A percentile compares a stretch with the other conserved stretches of the same genome.
These are phyloP conservation scores for Mesembrinibis cayennensis DNA, from an alignment of 2,113 vertebrate species.

Conservation along the genomic window DNA sequence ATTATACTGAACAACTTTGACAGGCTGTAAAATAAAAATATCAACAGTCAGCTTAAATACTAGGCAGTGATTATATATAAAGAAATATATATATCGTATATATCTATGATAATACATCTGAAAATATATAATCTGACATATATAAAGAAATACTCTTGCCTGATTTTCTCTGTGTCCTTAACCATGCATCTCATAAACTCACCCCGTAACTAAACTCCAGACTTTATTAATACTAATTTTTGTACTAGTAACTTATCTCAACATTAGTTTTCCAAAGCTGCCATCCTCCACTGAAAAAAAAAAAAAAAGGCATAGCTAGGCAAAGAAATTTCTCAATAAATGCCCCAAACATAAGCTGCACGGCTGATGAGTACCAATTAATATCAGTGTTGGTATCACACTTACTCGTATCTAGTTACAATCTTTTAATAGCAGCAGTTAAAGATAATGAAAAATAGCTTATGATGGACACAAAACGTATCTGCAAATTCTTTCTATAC, in stretches of 20 bases:
- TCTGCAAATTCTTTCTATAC: not conserved
- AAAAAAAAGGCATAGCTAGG: not conserved
- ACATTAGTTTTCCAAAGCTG: not conserved
- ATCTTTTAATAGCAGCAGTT: not conserved
- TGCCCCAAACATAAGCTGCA: not conserved
- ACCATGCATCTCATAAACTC: not conserved
- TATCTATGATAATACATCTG: not conserved
- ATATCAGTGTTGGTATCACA: not conserved
- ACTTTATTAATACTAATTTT: not conserved
- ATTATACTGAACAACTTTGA: constrained; percentile 94
- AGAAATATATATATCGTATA: accelerated
- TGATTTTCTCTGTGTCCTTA: not conserved
- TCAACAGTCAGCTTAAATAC: not conserved
- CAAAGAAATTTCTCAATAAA: not conserved
- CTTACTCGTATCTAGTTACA: not conserved
- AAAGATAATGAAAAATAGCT: not conserved
- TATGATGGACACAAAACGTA: not conserved
- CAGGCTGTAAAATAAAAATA: constrained; percentile 76
- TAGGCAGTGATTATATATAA: not conserved
- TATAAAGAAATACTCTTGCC: not conserved
- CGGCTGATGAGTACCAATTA: not conserved
- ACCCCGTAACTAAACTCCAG: not conserved
- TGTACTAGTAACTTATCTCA: not conserved
- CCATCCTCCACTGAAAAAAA: not conserved
- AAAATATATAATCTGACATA: not conserved